Percentiles rank a stretch among this genome's conserved stretches.
These are phyloP conservation scores for Syngnathoides biaculeatus DNA, from an alignment of 2,113 vertebrate species.

Conservation along the genomic window DNA sequence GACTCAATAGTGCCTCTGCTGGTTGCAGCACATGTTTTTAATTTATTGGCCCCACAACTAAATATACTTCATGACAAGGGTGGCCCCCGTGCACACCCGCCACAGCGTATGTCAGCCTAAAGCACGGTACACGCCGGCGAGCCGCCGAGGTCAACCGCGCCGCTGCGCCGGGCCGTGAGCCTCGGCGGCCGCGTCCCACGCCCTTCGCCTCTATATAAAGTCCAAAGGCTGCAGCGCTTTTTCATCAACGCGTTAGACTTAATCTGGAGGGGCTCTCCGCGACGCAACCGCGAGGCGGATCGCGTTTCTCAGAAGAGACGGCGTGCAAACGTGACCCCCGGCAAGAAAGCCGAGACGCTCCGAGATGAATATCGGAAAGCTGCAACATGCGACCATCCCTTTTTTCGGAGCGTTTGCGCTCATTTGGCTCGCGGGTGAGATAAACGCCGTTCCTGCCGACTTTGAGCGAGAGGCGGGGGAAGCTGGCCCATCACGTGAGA, in stretches of 20 bases:
- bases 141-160: conserved; percentile 5
- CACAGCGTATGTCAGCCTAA: not conserved
- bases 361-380: not conserved
- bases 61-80: not conserved
- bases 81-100: not conserved
- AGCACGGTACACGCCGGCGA: not conserved
- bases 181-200: not conserved
- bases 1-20: not conserved
- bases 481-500: too few species aligned
- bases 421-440: not conserved
- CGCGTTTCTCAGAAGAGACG: not conserved
- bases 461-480: not conserved
- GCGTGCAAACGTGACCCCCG: not conserved
- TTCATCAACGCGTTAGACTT: not conserved
- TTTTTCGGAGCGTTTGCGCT: not conserved
- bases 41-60: not conserved
- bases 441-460: not conserved
- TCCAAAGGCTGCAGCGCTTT: not conserved
- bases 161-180: not conserved
- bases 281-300: not conserved
- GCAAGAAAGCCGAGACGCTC: not conserved
- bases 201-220: conserved; percentile 5
- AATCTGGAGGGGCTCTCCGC: not conserved
- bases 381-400: not conserved
- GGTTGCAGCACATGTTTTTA: not conserved